phyloP scores from a whole-genome alignment of 2,888 invertebrate genomes.

The Andrena flavipes region DNA sequence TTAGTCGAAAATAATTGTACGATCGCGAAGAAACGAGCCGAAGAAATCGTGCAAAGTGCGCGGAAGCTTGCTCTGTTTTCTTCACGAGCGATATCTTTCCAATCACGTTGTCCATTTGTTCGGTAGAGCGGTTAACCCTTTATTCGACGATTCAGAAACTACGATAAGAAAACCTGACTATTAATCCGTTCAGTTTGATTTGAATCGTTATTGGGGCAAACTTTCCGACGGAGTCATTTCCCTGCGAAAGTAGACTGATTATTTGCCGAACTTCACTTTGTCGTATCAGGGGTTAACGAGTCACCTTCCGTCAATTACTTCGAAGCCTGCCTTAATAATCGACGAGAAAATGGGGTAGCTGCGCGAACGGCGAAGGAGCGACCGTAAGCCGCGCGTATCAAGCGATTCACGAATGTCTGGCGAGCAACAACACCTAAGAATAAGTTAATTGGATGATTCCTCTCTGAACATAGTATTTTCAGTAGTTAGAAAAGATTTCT shows the following conservation, averaged over 20 bases:
- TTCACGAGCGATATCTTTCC: constrained; percentile 7
- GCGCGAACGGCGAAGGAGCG: not conserved
- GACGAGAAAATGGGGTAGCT: not conserved
- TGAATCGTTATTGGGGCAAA: too few species aligned
- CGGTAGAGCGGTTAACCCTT: not conserved
- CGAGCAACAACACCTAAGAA: not conserved
- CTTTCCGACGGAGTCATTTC: too few species aligned
- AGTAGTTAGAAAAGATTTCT: constrained; percentile 4
- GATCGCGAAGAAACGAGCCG: not conserved
- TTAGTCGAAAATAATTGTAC: not conserved
- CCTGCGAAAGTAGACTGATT: not conserved
- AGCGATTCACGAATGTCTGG: not conserved
- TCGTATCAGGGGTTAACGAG: constrained; percentile 11
- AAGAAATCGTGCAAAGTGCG: not conserved
- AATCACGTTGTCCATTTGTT: not conserved
- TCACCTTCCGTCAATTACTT: constrained; percentile 44
- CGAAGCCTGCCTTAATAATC: constrained; percentile 41
- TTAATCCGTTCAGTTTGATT: too few species aligned
- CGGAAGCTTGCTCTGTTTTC: constrained; percentile 5
- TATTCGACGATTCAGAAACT: not conserved
- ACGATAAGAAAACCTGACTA: too few species aligned
- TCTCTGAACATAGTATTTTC: constrained; percentile 1
- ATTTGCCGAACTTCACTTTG: not conserved
- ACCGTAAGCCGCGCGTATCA: not conserved
- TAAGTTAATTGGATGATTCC: constrained; percentile 26